Evolutionary conservation across 1,140 invertebrate genomes (phyloP).

Genomic region (Octopus sinensis): DNA sequence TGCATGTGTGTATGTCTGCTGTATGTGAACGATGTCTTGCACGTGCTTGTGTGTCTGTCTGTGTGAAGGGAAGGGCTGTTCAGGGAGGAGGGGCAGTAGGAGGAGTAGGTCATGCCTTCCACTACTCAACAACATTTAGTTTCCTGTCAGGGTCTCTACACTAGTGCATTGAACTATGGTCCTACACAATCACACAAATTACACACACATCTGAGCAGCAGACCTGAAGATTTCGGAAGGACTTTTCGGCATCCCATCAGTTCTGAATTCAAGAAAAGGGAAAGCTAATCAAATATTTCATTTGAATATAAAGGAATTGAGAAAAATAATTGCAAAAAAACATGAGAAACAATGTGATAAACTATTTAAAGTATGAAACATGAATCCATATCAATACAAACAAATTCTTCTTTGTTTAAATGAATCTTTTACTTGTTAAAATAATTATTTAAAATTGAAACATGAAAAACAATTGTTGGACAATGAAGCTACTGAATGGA

Average conservation of each 20-base stretch:
- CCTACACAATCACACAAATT: slow-evolving; percentile 8
- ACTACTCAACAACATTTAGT: slow-evolving; percentile 8
- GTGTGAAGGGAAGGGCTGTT: neutral
- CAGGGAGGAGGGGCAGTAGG: neutral
- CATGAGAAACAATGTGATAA: no score
- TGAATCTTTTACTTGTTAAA: no score
- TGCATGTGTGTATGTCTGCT: no score
- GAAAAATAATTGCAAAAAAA: neutral
- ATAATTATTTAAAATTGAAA: no score
- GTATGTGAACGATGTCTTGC: no score
- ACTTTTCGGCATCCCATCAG: slow-evolving; percentile 10
- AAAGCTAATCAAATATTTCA: slow-evolving; percentile 8
- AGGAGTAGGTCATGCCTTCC: neutral
- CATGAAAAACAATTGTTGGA: no score
- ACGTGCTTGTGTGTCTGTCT: no score
- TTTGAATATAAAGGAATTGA: neutral
- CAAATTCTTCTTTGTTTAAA: no score
- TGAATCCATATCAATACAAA: no score
- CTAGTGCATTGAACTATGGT: slow-evolving; percentile 6
- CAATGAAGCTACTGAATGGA: no score
- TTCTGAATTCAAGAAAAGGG: slow-evolving; percentile 9
- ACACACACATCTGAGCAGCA: slow-evolving; percentile 11
- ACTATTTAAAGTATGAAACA: no score
- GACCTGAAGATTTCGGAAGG: slow-evolving; percentile 11
- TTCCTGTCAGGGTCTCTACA: slow-evolving; percentile 1